These are phyloP conservation scores for Zaprionus obscuricornis DNA, from an alignment of 2,888 invertebrate species.

Conservation along the genomic window DNA sequence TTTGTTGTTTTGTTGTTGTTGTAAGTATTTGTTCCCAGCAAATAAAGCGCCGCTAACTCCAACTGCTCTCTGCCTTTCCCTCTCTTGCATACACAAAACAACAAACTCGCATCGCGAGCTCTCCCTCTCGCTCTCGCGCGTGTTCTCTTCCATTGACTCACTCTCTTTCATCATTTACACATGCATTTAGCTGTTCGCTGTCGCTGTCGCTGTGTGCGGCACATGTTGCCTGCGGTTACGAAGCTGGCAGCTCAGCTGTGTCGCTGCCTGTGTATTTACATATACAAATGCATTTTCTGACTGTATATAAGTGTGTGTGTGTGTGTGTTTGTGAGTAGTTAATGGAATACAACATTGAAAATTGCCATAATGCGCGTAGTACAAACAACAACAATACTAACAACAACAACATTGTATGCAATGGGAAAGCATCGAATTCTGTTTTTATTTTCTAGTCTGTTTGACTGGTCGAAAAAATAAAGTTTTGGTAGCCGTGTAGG, in stretches of 20 bases:
- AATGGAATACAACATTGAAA: slow-evolving; percentile 50
- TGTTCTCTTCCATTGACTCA: not conserved
- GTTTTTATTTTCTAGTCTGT: not conserved
- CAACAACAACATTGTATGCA: not conserved
- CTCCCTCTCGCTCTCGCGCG: slow-evolving; percentile 2
- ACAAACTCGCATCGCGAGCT: no score
- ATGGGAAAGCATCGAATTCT: slow-evolving; percentile 2
- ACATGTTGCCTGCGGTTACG: slow-evolving; percentile 59
- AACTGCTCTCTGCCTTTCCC: slow-evolving; percentile 7
- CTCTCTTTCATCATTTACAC: not conserved
- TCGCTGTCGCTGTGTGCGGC: slow-evolving; percentile 22
- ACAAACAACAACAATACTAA: slow-evolving; percentile 19
- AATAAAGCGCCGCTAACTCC: slow-evolving; percentile 52
- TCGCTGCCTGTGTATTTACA: not conserved
- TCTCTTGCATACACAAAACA: no score
- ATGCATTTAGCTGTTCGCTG: slow-evolving; percentile 1
- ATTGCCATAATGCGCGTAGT: slow-evolving; percentile 43
- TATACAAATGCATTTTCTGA: no score
- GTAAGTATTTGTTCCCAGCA: slow-evolving; percentile 70
- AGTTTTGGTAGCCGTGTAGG: not conserved
- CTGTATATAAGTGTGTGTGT: not conserved
- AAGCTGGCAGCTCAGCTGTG: slow-evolving; percentile 26
- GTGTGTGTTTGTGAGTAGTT: slow-evolving; percentile 25
- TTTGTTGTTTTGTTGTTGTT: slow-evolving; percentile 36
- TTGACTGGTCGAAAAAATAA: slow-evolving; percentile 5